Base-by-base conservation (phyloP, 2,888 invertebrate species). In the Diplolepis rosae region DNA sequence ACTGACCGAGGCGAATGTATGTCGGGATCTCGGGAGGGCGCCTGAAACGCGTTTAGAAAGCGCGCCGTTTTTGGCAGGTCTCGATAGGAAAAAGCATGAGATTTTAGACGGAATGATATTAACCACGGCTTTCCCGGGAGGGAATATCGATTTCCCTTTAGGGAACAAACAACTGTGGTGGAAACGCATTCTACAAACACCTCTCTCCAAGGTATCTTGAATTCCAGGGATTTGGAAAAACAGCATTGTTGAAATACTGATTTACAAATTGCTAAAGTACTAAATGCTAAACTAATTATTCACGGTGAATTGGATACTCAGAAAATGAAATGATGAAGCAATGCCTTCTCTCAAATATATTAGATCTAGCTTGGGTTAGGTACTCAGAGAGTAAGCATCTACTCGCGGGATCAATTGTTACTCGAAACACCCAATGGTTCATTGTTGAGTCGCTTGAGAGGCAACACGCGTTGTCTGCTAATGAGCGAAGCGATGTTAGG, bases 111-210 rank as follows among this genome's bases (percentile, higher is more conserved):
- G 52, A 68, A 45, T 66, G 30, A 65, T 32, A 70, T 72, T 66
- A 54, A 66, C 65, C 61, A 51, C 73, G 24, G 27, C 68, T 9
- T 39, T 11, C 35, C 24, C 27, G 27, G 51, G 69, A 32, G 11
- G 65, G 50, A 71, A 75, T 77, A 77, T 77, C 73, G 77, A 77
- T 77, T 74, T 71, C 68, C 27, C 69, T 50, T 66, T 48, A 54
- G 72, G 51, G 50, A 45, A 70, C 68, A 72, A 73, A 73, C 72
- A 68, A 45, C 65, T 18, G 48, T 50, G 61, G 72, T 75, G 67
- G 61, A 74, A 68, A 70, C 70, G 32, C 52, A 28, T 6, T 52
- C 15, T 15, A 27, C 27, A 27, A 15, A 52, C 7, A 13, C 15
- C n/a, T n/a, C 27, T 28, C 15, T 5, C n/a, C 52, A 52, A 52